Conservation (phyloP, 1,140 invertebrate species). For the Drosophila prosaltans region DNA sequence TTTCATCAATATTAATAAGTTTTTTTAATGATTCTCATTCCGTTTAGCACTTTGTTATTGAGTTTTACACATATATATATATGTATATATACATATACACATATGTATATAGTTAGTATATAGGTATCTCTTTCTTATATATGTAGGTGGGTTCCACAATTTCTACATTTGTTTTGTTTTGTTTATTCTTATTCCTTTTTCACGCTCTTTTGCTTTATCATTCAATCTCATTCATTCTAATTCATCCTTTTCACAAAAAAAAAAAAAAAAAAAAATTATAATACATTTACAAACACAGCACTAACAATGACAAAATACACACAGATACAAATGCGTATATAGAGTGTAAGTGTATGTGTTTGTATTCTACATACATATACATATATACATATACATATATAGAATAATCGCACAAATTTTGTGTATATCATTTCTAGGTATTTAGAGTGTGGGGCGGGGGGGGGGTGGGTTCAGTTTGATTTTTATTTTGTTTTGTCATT, state of each 20-base stretch:
- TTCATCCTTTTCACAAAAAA: constrained; percentile 1
- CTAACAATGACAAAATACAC: constrained; percentile 65
- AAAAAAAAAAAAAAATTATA: constrained; percentile 3
- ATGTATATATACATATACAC: background rate
- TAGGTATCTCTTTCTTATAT: constrained; percentile 42
- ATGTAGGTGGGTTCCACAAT: constrained; percentile 66
- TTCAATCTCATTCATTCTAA: constrained; percentile 27
- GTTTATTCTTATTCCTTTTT: background rate
- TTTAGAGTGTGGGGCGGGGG: background rate
- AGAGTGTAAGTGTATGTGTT: background rate
- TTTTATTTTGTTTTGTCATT: constrained; percentile 36
- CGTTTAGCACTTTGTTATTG: constrained; percentile 32
- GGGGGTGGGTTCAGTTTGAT: constrained; percentile 1
- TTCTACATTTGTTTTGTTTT: constrained; percentile 19
- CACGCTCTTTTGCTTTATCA: constrained; percentile 21
- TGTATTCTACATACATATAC: background rate
- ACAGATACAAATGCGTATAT: constrained; percentile 5
- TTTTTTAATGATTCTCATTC: constrained; percentile 43
- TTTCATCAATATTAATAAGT: constrained; percentile 40
- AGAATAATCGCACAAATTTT: constrained; percentile 7
- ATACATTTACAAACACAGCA: constrained; percentile 74
- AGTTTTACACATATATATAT: background rate
- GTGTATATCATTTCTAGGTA: constrained; percentile 3
- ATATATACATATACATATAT: background rate
- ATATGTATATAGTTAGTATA: constrained; percentile 28